Evolutionary conservation across 2,888 invertebrate species (phyloP).

Genomic region (Cyrtodaria siliqua): DNA sequence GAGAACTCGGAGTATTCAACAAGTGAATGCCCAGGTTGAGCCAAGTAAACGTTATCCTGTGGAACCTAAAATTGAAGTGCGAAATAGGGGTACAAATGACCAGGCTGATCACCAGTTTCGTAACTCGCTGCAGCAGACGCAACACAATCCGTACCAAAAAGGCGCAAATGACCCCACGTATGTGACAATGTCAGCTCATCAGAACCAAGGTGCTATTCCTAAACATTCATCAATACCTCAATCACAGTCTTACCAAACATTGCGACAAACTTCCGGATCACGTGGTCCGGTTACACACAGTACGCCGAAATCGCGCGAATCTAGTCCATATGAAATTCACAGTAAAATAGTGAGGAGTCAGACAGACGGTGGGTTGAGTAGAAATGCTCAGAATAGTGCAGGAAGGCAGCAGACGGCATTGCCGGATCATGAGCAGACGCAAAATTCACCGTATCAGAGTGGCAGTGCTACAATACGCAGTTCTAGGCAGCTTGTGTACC

Average conservation of each 20-base stretch:
- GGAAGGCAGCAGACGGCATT: conserved; percentile 6
- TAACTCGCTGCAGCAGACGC: not conserved
- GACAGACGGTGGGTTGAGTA: conserved; percentile 41
- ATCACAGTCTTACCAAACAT: conserved; percentile 63
- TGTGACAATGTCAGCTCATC: conserved; percentile 52
- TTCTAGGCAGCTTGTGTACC: conserved; percentile 12
- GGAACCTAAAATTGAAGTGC: conserved; percentile 52
- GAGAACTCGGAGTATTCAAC: conserved; percentile 34
- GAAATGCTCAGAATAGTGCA: conserved; percentile 16
- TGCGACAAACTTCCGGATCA: conserved; percentile 36
- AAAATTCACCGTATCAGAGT: conserved; percentile 6
- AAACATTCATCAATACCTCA: conserved; percentile 61
- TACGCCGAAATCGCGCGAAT: conserved; percentile 67
- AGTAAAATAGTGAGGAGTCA: not conserved
- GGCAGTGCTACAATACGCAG: conserved; percentile 19
- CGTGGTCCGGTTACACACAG: conserved; percentile 58
- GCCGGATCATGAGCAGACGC: not conserved
- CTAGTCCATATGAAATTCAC: conserved; percentile 65
- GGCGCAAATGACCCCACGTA: conserved; percentile 43
- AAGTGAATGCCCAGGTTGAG: conserved; percentile 26
- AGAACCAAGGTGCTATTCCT: conserved; percentile 63
- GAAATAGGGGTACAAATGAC: conserved; percentile 14
- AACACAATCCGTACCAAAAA: not conserved
- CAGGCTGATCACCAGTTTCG: not conserved
- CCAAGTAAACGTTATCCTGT: conserved; percentile 37